Base-by-base conservation (phyloP, 2,888 invertebrate genomes). In the Selenia dentaria region DNA sequence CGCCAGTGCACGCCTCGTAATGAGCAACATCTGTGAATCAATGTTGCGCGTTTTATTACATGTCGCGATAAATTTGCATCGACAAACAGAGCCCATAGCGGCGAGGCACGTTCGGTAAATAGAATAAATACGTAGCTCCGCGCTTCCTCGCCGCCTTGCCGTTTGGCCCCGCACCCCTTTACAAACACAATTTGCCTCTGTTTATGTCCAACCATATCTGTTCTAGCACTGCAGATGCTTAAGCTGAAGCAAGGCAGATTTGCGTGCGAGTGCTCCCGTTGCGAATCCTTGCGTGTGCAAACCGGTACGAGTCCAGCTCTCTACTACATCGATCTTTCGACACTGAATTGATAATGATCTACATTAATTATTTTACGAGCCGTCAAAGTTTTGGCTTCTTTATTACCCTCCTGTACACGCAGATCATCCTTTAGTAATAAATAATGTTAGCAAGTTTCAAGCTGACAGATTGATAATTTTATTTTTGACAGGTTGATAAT, bases 1-100 rank as follows among this genome's bases (percentile, higher is more conserved):
- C 63, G 69, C 70, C 66, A 75, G 62, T 66, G 29, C 38, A 39
- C 35, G 16, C 39, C 31, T 40, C 27, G 36, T 83, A 83, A 83
- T 83, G 80, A 85, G 79, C 70, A 74, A 74, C 77, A 80, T 83
- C 79, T 80, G 79, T 67, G 76, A 81, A 87, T 84, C 83, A 83
- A 83, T 83, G 79, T 73, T 70, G 71, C 70, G 79, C 80, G 74
- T 84, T 87, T 84, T 85, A 84, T 83, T 81, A 84, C 86, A 74
- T 79, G 76, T 73, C 72, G 74, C 81, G 79, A 87, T 87, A 85
- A 85, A 88, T 88, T 89, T 87, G 84, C 87, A 89, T 90, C 80
- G 75, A 77, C 83, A 86, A 89, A 86, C 82, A 85, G 79, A 69
- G 77, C 64, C 80, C 77, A 77, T 74, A 74, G 75, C 74, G 71